Evolutionary conservation across 2,888 invertebrate species (phyloP).

Genomic region (Strigamia maritima): DNA sequence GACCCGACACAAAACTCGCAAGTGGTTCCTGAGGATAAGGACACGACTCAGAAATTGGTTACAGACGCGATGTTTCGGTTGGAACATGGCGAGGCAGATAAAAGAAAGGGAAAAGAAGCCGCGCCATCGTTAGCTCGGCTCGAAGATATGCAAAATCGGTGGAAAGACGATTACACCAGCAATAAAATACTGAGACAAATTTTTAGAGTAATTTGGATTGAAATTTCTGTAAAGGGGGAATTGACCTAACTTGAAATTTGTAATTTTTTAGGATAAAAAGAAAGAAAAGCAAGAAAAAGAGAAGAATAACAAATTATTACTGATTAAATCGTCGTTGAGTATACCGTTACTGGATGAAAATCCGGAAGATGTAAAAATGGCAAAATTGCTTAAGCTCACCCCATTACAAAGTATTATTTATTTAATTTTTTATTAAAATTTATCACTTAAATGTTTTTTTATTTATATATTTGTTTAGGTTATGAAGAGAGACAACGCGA

Average conservation of each 20-base stretch:
- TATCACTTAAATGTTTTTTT: too few relatives aligned
- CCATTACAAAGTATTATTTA: constrained; percentile 40
- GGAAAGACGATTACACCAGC: constrained; percentile 89
- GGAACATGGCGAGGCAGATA: constrained; percentile 85
- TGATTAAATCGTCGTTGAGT: constrained; percentile 39
- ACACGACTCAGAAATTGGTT: constrained; percentile 79
- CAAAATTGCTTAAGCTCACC: constrained; percentile 32
- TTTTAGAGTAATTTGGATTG: constrained; percentile 67
- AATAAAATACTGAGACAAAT: constrained; percentile 78
- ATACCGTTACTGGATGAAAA: constrained; percentile 40
- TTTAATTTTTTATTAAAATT: too few relatives aligned
- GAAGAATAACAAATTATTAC: constrained; percentile 35
- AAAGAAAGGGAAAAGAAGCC: constrained; percentile 64
- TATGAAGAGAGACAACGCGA: constrained; percentile 34
- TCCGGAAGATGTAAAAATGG: constrained; percentile 38
- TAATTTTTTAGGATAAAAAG: constrained; percentile 37
- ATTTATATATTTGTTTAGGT: neutral
- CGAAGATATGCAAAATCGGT: constrained; percentile 68
- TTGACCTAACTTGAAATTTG: neutral
- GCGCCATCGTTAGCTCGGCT: constrained; percentile 72
- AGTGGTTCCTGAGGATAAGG: constrained; percentile 66
- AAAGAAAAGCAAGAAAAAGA: constrained; percentile 35
- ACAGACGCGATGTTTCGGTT: constrained; percentile 98
- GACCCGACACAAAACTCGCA: constrained; percentile 95
- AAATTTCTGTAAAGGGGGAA: too few relatives aligned